These are phyloP conservation scores for Blennius ocellaris DNA, from an alignment of 2,113 vertebrate genomes.

Conservation along the genomic window DNA sequence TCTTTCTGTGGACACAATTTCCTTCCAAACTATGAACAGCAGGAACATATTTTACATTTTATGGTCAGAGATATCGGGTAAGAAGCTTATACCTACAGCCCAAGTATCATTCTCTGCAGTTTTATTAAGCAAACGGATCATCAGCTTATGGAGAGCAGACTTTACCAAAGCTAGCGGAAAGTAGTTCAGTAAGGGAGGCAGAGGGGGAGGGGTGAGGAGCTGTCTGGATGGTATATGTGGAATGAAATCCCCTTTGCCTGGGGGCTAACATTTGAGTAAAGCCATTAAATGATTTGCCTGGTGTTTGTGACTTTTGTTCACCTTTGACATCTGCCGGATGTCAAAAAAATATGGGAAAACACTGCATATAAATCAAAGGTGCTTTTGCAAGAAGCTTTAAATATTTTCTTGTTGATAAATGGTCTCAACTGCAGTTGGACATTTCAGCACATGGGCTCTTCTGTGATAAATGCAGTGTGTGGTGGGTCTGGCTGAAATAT, in stretches of 20 bases:
- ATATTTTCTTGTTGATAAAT: too few relatives aligned
- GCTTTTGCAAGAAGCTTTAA: too few relatives aligned
- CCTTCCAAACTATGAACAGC: conserved; percentile 13
- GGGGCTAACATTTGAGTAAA: conserved; percentile 28
- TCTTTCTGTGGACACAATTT: neutral
- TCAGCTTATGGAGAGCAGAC: conserved; percentile 57
- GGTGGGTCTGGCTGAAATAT: too few relatives aligned
- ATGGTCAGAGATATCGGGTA: conserved; percentile 49
- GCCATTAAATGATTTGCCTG: conserved; percentile 22
- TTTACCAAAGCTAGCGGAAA: conserved; percentile 49
- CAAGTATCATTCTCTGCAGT: conserved; percentile 59
- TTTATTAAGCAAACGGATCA: conserved; percentile 71
- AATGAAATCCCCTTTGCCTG: conserved; percentile 26
- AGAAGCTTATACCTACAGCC: conserved; percentile 59
- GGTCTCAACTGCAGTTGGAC: too few relatives aligned
- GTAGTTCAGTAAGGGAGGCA: conserved; percentile 13
- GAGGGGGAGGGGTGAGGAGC: neutral
- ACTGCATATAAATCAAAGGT: neutral
- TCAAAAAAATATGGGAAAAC: neutral
- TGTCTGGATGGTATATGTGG: conserved; percentile 8
- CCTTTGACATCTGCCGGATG: conserved; percentile 11
- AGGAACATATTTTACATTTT: conserved; percentile 26
- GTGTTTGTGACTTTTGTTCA: conserved; percentile 1
- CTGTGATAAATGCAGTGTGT: too few relatives aligned
- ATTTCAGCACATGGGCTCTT: too few relatives aligned